Evolutionary conservation across 1,140 invertebrate species (phyloP), one percentile per base, ranked within the genome.

Genomic region (Saccostrea echinata): DNA sequence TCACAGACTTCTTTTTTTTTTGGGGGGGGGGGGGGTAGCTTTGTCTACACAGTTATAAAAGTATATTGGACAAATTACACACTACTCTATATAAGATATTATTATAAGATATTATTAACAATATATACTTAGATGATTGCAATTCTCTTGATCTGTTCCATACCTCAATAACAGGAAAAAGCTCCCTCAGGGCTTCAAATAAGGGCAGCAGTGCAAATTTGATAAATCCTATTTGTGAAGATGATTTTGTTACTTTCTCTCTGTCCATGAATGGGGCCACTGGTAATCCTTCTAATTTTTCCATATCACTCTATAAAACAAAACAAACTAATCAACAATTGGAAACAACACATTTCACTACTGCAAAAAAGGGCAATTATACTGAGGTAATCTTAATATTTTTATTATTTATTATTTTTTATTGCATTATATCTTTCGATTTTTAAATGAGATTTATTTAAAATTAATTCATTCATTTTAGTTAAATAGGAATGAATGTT

Each of bases 261-360:
- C 94, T 85, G 90, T 95, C 95, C 95, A 95, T 95, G 86, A 95
- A 95, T 1, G 95, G 95, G 3, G 95, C 94, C n/a, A 95, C 94
- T 12, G 95, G 95, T 55, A 95, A 91, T 16, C 95, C 95, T 90
- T 95, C 94, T 82, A 92, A 84, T 88, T 95, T 95, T 88, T 95
- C 95, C 55, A 90, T 84, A 51, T 91, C 91, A 88, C 81, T 83
- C 81, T 84, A 33, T 11, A 52, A 83, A 52, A 52, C 9, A 21
- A 86, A 71, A 86, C 11, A 1, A 12, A 2, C 43, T n/a, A n/a
- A 43, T 43, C 43, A 43, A 43, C 43, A n/a, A n/a, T 43, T 43
- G 43, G 43, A 33, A 61, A 16, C 1, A 57, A 27, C 4, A 61
- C 6, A 21, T 18, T 21, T 21, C 21, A 18, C 21, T 57, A 18